These are phyloP conservation scores for Calonectris borealis DNA, from an alignment of 2,113 vertebrate species.

Conservation along the genomic window DNA sequence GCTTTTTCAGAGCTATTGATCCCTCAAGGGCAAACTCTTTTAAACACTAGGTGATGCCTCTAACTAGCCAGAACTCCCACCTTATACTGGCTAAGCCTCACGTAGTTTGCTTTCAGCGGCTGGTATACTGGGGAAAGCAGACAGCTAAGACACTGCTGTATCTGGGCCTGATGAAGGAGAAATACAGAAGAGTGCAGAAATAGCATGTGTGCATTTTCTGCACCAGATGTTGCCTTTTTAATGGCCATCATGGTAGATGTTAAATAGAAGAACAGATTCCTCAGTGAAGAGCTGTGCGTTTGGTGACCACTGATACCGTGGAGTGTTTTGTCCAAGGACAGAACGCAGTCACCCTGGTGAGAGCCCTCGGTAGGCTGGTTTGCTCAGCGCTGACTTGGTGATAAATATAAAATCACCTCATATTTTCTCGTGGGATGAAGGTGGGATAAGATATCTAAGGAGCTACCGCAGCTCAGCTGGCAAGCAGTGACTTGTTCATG, in stretches of 20 bases:
- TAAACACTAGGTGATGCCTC: background rate
- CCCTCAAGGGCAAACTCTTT: constrained; percentile 22
- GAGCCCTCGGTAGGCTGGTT: background rate
- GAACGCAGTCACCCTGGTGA: background rate
- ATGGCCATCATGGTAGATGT: background rate
- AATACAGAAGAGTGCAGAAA: background rate
- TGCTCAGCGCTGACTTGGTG: background rate
- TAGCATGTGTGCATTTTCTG: background rate
- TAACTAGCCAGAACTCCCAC: background rate
- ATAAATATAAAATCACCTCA: background rate
- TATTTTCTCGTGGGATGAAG: background rate
- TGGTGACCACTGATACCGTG: rapidly evolving
- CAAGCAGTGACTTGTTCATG: background rate
- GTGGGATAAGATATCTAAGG: background rate
- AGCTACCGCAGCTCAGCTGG: background rate
- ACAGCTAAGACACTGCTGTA: background rate
- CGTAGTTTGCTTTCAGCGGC: background rate
- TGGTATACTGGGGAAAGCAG: background rate
- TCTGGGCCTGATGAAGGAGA: background rate
- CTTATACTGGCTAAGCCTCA: background rate
- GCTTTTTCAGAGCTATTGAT: constrained; percentile 13
- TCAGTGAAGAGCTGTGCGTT: background rate
- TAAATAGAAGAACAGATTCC: background rate
- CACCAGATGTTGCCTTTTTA: background rate
- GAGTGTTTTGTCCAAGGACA: background rate